Evolutionary conservation across 2,113 vertebrate genomes (phyloP), one percentile per base, ranked within the genome.

Genomic region (Thalassoma bifasciatum): DNA sequence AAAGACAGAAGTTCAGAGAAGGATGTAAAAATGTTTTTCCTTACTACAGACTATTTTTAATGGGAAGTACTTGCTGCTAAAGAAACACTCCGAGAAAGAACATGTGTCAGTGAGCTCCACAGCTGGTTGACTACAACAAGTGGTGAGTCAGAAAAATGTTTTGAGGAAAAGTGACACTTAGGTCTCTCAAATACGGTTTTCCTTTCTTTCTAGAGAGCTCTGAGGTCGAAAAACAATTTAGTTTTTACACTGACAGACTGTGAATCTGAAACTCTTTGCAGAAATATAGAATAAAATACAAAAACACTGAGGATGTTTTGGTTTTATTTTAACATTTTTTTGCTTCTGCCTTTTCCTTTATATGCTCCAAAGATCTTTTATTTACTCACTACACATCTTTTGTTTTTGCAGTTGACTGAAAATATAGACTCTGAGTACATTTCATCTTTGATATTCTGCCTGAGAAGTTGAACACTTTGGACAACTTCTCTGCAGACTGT

Each of bases 401-500:
- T 30, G 3, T 30, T 30, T 30, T 30, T 30, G 30, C 6, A 30
- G 30, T 30, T 30, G 30, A 30, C 30, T 4, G 6, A 30, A 30
- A 30, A 30, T 30, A 4, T 30, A 30, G 30, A 30, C 3, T 30
- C 30, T 30, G 30, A 30, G 30, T 6, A 30, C 6, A 30, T 30
- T 30, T 30, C 3, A 30, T 30, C 30, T 30, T 30, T 30, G 30
- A 30, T 30, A 30, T 6, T 30, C 30, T 30, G 30, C 30, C 30
- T 30, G 30, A n/a, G n/a, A n/a, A n/a, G n/a, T n/a, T n/a, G n/a
- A n/a, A n/a, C n/a, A n/a, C 1, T 17, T 44, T 47, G 36, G 70
- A 56, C 10, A 21, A 40, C 38, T 12, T 37, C 0, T 19, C 56
- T 59, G 59, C 56, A 61, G 61, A 66, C 40, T 58, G 64, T 61